Evolutionary conservation across 2,797 vertebrate genomes (phyloP).

Genomic region (Hapalemur alaotrensis): DNA sequence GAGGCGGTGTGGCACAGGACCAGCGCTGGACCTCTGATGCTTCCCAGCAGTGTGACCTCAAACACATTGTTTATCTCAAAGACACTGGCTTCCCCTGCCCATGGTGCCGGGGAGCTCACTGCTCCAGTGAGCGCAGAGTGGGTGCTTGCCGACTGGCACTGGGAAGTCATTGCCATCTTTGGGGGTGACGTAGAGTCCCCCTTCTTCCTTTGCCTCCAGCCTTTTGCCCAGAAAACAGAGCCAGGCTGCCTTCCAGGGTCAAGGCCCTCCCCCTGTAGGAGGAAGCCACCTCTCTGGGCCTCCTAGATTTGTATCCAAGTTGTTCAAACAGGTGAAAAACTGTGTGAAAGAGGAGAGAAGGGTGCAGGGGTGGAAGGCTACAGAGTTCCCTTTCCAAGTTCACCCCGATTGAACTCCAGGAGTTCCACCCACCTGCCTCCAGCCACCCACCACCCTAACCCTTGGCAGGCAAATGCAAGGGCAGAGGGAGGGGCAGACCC

Average conservation of each 20-base stretch:
- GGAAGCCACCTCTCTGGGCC: neutral
- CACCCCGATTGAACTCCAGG: neutral
- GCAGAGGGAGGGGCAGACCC: neutral
- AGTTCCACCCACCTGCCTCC: slow-evolving; percentile 5
- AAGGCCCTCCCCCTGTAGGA: neutral
- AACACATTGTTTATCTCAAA: neutral
- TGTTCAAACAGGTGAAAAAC: neutral
- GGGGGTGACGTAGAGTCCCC: neutral
- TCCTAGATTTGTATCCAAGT: neutral
- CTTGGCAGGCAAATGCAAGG: neutral
- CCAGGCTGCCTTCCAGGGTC: neutral
- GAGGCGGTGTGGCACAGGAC: neutral
- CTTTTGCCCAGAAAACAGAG: neutral
- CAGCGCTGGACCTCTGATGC: neutral
- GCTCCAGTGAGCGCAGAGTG: neutral
- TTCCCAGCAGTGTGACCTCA: neutral
- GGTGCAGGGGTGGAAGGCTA: neutral
- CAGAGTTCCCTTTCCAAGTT: neutral
- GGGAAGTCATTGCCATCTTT: neutral
- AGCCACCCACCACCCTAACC: neutral
- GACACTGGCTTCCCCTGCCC: neutral
- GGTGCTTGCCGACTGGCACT: neutral
- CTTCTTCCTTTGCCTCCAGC: neutral
- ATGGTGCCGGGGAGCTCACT: neutral
- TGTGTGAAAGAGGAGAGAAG: neutral